Percentiles rank a stretch among this genome's conserved stretches.
phyloP scores from a whole-genome alignment of 2,113 vertebrate genomes.

The Euleptes europaea region DNA sequence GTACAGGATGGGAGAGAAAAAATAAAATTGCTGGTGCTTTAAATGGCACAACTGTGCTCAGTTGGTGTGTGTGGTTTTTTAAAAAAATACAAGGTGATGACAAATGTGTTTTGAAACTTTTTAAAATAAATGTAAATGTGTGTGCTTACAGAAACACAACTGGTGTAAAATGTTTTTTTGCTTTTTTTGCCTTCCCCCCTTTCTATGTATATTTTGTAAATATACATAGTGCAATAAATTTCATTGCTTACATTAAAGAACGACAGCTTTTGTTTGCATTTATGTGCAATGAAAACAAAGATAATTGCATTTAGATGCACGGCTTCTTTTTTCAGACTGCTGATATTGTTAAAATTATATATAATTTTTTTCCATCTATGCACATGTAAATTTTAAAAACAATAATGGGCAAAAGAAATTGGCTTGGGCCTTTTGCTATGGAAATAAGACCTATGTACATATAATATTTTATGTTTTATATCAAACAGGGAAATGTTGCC shows the following conservation, averaged over 20 bases:
- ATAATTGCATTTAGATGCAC: constrained; percentile 18
- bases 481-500: constrained; percentile 21
- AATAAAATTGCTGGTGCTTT: constrained; percentile 15
- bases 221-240: constrained; percentile 68
- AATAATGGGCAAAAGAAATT: not conserved
- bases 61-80: constrained; percentile 36
- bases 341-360: not conserved
- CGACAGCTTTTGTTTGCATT: constrained; percentile 61
- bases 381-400: constrained; percentile 20
- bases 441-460: not conserved
- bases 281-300: constrained; percentile 24
- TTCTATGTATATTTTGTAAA: constrained; percentile 72
- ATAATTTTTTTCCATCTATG: constrained; percentile 22
- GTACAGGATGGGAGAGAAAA: constrained; percentile 57
- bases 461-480: not conserved
- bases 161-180: constrained; percentile 14
- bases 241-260: constrained; percentile 67
- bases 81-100: constrained; percentile 28
- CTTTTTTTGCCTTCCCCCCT: constrained; percentile 48
- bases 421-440: not conserved
- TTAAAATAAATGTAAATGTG: constrained; percentile 42
- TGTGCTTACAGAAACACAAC: constrained; percentile 35
- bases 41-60: constrained; percentile 26
- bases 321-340: constrained; percentile 40
- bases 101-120: constrained; percentile 50